Conservation (phyloP, 2,888 invertebrate species). For the Onchidella celtica region DNA sequence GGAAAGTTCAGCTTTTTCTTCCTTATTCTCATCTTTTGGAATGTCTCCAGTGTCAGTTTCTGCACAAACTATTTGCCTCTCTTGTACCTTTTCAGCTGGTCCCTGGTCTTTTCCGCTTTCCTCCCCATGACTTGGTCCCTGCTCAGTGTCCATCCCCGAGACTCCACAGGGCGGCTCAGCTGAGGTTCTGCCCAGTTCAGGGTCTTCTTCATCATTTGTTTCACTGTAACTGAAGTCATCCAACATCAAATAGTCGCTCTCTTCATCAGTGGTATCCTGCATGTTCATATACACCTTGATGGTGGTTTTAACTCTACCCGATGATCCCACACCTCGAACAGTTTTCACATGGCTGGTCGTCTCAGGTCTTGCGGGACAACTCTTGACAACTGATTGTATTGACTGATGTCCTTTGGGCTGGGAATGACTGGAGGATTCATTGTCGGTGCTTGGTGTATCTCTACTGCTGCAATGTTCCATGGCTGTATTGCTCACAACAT, state of each 20-base stretch:
- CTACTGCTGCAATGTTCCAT: neutral
- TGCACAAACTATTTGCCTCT: neutral
- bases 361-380: neutral
- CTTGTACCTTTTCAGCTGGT: no score
- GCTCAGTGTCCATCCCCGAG: no score
- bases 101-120: neutral
- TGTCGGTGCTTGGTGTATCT: neutral
- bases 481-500: neutral
- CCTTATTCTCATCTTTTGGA: neutral
- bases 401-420: neutral
- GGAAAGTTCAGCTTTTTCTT: neutral
- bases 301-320: neutral
- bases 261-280: constrained; percentile 44
- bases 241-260: constrained; percentile 44
- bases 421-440: neutral
- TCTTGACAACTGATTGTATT: neutral
- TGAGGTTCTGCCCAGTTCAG: neutral
- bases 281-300: neutral
- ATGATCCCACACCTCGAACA: no score
- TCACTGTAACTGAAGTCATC: constrained; percentile 50
- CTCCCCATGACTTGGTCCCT: neutral
- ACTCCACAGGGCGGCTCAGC: no score
- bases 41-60: neutral
- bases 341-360: neutral
- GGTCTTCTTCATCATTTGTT: constrained; percentile 49